Evolutionary conservation across 2,113 vertebrate species (phyloP), one percentile per base, ranked within the genome.

Genomic region (Apaloderma vittatum): DNA sequence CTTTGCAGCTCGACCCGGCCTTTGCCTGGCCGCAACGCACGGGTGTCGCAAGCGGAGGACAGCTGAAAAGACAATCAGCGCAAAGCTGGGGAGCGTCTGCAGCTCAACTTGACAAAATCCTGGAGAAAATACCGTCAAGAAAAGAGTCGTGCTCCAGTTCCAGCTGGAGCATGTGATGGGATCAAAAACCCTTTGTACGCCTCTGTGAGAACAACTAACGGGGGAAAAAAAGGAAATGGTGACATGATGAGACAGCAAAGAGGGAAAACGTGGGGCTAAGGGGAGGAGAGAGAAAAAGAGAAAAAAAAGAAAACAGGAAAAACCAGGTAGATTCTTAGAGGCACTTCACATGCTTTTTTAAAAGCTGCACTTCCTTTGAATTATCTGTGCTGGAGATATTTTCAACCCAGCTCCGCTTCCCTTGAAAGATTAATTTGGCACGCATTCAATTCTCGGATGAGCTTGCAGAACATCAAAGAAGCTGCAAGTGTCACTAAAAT

Each of bases 361-460:
- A 55, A 95, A 96, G 86, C 67, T 88, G 59, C 61, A 92, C 36
- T 95, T 93, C 83, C 88, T 94, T 89, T 88, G 86, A 93, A 88
- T 92, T 93, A 91, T 88, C 80, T 81, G 29, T 61, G 68, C 52
- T 87, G 88, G 68, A 94, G 76, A 26, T 82, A 94, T 57, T 93
- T 92, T 87, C 72, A 91, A 81, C 76, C 13, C 54, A 89, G 57
- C 83, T 81, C 72, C 3, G 7, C 48, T 96, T 94, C 83, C 92
- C 90, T 92, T 97, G 86, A 97, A 96, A 93, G 88, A 88, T 94
- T 73, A 63, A 91, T 81, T 45, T 93, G 88, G 90, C 82, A 68
- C 26, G 58, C 30, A 74, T 72, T 93, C 82, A 91, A 63, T 32
- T 93, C 90, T 94, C 57, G 2, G 68, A 55, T 95, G 75, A 93